Conservation (phyloP, 2,888 invertebrate species). For the Tubulanus polymorphus region DNA sequence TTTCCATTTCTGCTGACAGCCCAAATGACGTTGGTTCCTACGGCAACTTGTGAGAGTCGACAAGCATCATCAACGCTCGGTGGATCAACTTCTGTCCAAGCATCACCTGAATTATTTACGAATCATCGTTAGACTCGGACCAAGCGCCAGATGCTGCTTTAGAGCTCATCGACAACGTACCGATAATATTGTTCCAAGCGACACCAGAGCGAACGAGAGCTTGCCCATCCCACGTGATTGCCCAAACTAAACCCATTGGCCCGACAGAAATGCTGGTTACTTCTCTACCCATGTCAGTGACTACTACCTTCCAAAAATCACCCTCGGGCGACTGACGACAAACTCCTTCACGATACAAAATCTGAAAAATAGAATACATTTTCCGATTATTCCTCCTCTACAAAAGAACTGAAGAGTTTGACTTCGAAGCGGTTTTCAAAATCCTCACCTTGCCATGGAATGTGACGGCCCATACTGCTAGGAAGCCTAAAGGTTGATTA, state of each 20-base stretch:
- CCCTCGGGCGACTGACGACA: constrained; percentile 82
- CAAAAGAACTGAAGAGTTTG: neutral
- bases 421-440: constrained; percentile 1
- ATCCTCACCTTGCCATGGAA: constrained; percentile 73
- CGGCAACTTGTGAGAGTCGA: constrained; percentile 68
- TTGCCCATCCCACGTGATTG: constrained; percentile 76
- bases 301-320: constrained; percentile 74
- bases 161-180: constrained; percentile 56
- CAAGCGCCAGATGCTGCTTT: no score
- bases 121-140: no score
- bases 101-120: constrained; percentile 63
- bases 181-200: constrained; percentile 70
- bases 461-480: constrained; percentile 89
- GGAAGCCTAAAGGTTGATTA: constrained; percentile 68
- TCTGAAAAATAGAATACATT: constrained; percentile 52
- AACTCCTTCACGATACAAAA: no score
- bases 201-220: constrained; percentile 78
- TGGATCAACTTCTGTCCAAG: constrained; percentile 69
- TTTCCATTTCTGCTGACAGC: constrained; percentile 67
- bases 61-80: constrained; percentile 63
- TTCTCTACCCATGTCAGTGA: constrained; percentile 70
- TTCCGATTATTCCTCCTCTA: no score
- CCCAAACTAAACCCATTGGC: constrained; percentile 82
- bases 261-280: constrained; percentile 82
- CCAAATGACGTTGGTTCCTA: constrained; percentile 76